Evolutionary conservation across 2,797 vertebrate genomes (phyloP).

Genomic region (Intellagama lesueurii): DNA sequence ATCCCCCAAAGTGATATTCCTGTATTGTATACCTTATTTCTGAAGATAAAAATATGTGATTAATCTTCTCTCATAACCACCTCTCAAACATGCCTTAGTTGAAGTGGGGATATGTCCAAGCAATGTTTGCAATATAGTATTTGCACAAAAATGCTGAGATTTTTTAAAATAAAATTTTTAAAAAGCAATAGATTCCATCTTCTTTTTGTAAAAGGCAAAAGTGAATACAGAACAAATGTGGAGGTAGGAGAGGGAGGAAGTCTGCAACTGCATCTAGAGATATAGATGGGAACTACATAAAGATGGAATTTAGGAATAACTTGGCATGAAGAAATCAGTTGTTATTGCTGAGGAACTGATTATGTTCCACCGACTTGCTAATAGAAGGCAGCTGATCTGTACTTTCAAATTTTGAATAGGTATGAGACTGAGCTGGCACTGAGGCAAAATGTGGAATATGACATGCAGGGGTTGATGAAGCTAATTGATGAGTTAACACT

Average conservation of each 20-base stretch:
- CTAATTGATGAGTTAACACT: conserved; percentile 73
- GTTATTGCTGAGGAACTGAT: background rate
- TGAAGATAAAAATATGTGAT: background rate
- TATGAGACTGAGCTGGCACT: conserved; percentile 72
- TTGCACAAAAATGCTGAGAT: no score
- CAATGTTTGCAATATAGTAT: no score
- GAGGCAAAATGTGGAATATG: conserved; percentile 59
- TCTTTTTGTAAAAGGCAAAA: background rate
- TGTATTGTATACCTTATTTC: background rate
- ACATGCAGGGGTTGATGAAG: conserved; percentile 56
- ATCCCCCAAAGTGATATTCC: no score
- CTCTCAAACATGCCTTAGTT: background rate
- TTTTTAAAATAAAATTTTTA: no score
- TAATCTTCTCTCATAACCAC: background rate
- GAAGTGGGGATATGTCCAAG: no score
- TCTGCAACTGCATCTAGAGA: background rate
- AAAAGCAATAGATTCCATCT: no score
- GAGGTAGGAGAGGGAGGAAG: background rate
- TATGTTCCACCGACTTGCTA: background rate
- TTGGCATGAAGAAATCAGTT: accelerated
- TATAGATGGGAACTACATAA: background rate
- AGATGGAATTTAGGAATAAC: conserved; percentile 26
- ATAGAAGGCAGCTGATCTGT: background rate
- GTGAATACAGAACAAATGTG: background rate
- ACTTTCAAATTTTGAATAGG: conserved; percentile 57